Base-by-base conservation (phyloP, 1,140 invertebrate genomes). In the Bemisia tabaci region DNA sequence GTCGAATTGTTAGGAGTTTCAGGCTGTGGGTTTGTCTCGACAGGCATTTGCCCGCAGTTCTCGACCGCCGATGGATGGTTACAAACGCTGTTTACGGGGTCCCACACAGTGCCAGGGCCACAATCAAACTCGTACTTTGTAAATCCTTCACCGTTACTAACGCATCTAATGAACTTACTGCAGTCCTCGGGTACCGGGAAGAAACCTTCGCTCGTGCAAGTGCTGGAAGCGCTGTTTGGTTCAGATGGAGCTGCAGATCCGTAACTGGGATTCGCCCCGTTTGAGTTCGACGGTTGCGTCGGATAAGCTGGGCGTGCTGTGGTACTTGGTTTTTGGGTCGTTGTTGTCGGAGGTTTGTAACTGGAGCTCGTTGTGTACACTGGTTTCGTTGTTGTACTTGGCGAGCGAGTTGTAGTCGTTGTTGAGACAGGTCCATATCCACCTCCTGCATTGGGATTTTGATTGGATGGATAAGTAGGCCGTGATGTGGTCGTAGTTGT, bases 131-230 rank as follows among this genome's bases (percentile, higher is more conserved):
- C 75, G 68, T 80, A 80, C 71, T 75, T 75, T 39, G 73, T 75
- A 65, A 74, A 79, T 11, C 78, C 77, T 12, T 73, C 72, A 69
- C 76, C 76, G 68, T 76, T 75, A 60, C 59, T 65, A 17, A 75
- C 74, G 70, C 78, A 79, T 22, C 79, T 70, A 64, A 75, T 75
- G 66, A 79, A 80, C 65, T 77, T 78, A 59, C 71, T 74, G 67
- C 78, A 80, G 65, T 78, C 73, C 21, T 75, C 73, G 60, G 78
- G 70, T 67, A 78, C 70, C 23, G 77, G 73, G 72, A 79, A 80
- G 71, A 84, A 86, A 59, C 84, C 84, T 78, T 87, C 85, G 65
- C 73, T 65, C 65, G 68, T 70, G 69, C 83, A 84, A 25, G n/a
- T 59, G 11, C n/a, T 2, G 2, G 64, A 22, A 9, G 17, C 26